Evolutionary conservation across 2,888 invertebrate genomes (phyloP), one percentile per base, ranked within the genome.

Genomic region (Eristalinus sepulchralis): DNA sequence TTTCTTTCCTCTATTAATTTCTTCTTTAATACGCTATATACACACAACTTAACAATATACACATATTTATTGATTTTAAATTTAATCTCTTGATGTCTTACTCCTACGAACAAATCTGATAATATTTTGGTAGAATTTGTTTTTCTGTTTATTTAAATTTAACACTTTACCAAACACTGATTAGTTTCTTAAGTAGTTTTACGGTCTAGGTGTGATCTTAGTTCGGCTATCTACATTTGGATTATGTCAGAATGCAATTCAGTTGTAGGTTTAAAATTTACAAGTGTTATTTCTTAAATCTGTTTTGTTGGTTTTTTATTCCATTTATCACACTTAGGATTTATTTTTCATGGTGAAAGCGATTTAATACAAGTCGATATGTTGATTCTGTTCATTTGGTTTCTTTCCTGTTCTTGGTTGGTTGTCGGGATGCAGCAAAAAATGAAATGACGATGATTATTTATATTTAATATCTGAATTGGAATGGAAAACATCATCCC

Each of bases 201-300:
- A 47, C 47, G 17, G n/a, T 47, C 47, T 8, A 47, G 1, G 47
- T 47, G 17, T 17, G 47, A 17, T 47, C 22, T 55, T 81, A 76
- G 47, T 70, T 76, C 62, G 55, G 47, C 82, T 85, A 82, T 85
- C 85, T 82, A 85, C 82, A 82, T 17, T 67, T 84, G 71, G 66
- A 76, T 81, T 80, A 36, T 67, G 71, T 76, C 33, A 34, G 72
- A 78, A 77, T 82, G 72, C 77, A 82, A 77, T 81, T 81, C 62
- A 63, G 55, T 68, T 59, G 62, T 55, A n/a, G 17, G 11, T 34
- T 17, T 20, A 73, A 70, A 55, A 63, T 72, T 73, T 70, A 53
- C 47, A 62, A 71, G 33, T 59, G 8, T 11, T 53, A 10, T 59
- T 24, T 59, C n/a, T n/a, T n/a, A n/a, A n/a, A n/a, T n/a, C 17